Evolutionary conservation across 2,888 invertebrate species (phyloP), one percentile per base, ranked within the genome.

Genomic region (Mythimna albipuncta): DNA sequence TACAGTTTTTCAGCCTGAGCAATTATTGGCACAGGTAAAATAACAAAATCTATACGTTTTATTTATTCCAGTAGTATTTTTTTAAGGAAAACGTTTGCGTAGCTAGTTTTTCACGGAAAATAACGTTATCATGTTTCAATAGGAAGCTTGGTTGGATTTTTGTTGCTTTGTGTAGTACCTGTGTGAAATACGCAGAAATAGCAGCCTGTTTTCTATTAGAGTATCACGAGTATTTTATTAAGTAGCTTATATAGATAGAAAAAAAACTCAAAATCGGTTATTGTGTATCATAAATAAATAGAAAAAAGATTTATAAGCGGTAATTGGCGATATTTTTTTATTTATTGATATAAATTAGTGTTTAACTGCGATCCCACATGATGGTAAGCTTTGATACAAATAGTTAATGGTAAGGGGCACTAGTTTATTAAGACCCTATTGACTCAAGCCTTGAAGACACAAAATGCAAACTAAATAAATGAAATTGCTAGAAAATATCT

Each of bases 91-190:
- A 19, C 0, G 21, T n/a, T 54, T 63, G n/a, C 32, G 19, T 59
- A 38, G 16, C 41, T n/a, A 26, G 58, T 68, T 70, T 70, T 66
- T 47, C 54, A 47, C 35, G 44, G 19, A 32, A 80, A 80, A 66
- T 69, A 63, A 59, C 54, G 67, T 68, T 58, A 69, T 70, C 67
- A 57, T 38, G 50, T 81, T 74, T 52, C 74, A 70, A 68, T 61
- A 59, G 62, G 10, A 50, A 58, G 61, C 62, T 59, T 38, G 19
- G 13, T 7, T 6, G 26, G 55, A 38, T 52, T 32, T 50, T 62
- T 77, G 61, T 62, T 38, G 52, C 26, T 57, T 52, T 69, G 58
- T 70, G 19, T 59, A 26, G 35, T 47, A 38, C 41, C 61, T 21
- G 41, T 38, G 32, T 64, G 13, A 63, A 65, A 73, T 58, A 67